Evolutionary conservation across 1,140 invertebrate species (phyloP).

Genomic region (Diorhabda sublineata): DNA sequence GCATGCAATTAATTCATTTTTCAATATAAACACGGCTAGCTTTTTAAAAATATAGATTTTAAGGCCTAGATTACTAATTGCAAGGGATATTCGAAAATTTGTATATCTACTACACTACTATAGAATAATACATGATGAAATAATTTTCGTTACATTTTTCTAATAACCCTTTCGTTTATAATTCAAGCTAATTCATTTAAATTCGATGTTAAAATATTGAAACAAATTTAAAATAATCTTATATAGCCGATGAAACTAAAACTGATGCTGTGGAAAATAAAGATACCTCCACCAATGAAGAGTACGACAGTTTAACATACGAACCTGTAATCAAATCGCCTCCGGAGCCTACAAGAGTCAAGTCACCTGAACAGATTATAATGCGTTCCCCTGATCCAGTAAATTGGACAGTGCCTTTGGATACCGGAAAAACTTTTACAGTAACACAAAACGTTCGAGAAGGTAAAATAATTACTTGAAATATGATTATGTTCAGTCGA

Average conservation of each 20-base stretch:
- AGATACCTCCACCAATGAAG: slow-evolving; percentile 50
- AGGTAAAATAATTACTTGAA: slow-evolving; percentile 53
- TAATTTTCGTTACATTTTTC: too few species aligned
- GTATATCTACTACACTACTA: too few species aligned
- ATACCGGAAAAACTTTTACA: slow-evolving; percentile 88
- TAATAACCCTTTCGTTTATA: too few species aligned
- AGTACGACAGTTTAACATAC: slow-evolving; percentile 48
- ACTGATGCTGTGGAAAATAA: slow-evolving; percentile 33
- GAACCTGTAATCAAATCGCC: slow-evolving; percentile 82
- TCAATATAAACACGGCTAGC: too few species aligned
- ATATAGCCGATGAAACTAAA: slow-evolving; percentile 33
- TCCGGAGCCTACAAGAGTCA: slow-evolving; percentile 85
- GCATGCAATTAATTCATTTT: too few species aligned
- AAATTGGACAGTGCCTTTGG: slow-evolving; percentile 90
- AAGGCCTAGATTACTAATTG: too few species aligned
- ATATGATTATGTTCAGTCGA: too few species aligned
- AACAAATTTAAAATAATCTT: background rate
- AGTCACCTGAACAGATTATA: slow-evolving; percentile 87
- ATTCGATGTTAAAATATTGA: too few species aligned
- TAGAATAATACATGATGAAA: too few species aligned
- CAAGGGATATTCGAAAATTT: too few species aligned
- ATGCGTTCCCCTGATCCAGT: slow-evolving; percentile 87
- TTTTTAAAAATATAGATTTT: too few species aligned
- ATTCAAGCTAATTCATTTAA: too few species aligned
- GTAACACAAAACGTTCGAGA: slow-evolving; percentile 86